These are phyloP conservation scores for Calliopum simillimum DNA, from an alignment of 2,888 invertebrate genomes.

Conservation along the genomic window DNA sequence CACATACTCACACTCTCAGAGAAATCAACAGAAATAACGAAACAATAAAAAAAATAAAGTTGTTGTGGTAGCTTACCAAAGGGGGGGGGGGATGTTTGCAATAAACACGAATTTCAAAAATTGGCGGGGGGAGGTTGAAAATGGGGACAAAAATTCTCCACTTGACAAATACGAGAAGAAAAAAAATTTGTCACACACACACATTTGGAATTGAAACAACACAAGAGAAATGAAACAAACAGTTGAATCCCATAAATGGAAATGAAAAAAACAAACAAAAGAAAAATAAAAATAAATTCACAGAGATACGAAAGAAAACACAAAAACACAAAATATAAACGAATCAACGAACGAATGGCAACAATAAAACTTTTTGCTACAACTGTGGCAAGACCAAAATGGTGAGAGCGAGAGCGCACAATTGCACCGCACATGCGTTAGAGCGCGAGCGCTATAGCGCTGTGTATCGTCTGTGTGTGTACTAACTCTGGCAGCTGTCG, in stretches of 20 bases:
- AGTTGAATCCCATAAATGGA: conserved; percentile 26
- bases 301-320: background rate
- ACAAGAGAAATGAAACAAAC: background rate
- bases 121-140: no score
- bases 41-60: background rate
- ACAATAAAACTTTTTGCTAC: conserved; percentile 19
- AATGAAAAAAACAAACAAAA: conserved; percentile 16
- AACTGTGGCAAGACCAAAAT: background rate
- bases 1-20: background rate
- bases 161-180: conserved; percentile 36
- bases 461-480: background rate
- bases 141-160: background rate
- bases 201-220: conserved; percentile 8
- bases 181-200: background rate
- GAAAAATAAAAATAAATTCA: background rate
- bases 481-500: background rate
- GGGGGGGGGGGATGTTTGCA: background rate
- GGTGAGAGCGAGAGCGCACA: background rate
- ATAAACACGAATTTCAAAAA: background rate
- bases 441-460: background rate
- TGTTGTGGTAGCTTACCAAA: background rate
- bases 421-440: no score
- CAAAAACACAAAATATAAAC: background rate
- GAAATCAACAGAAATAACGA: background rate
- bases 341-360: conserved; percentile 25